phyloP scores from a whole-genome alignment of 1,140 invertebrate species.

The Drosophila pachea region DNA sequence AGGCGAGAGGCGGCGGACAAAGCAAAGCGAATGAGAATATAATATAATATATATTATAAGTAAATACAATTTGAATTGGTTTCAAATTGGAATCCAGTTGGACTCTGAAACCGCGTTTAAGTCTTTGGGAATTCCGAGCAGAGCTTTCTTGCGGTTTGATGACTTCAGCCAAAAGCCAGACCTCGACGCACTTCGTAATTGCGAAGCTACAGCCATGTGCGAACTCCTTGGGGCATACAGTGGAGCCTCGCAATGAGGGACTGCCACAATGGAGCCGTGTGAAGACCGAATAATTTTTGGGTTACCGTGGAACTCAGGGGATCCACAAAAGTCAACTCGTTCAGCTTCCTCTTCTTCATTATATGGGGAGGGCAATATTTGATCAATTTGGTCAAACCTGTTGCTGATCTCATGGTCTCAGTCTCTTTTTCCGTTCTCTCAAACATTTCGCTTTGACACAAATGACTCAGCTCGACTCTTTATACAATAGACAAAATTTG shows the following conservation, averaged over 20 bases:
- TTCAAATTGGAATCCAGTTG: background rate
- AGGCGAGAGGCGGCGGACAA: too few relatives aligned
- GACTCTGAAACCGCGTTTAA: background rate
- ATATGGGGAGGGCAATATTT: background rate
- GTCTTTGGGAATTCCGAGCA: background rate
- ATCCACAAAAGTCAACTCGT: background rate
- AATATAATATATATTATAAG: too few relatives aligned
- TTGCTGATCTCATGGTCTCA: constrained; percentile 51
- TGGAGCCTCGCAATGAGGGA: background rate
- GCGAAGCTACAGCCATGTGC: background rate
- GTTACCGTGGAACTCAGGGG: background rate
- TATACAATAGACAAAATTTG: constrained; percentile 54
- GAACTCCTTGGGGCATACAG: background rate
- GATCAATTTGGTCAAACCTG: constrained; percentile 32
- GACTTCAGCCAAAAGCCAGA: background rate
- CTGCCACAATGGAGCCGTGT: background rate
- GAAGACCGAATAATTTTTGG: background rate
- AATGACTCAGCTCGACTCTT: constrained; percentile 54
- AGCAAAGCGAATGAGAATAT: too few relatives aligned
- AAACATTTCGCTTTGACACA: constrained; percentile 39
- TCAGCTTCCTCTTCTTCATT: background rate
- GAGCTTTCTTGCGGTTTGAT: background rate
- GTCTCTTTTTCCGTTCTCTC: constrained; percentile 33
- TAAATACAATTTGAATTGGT: too few relatives aligned
- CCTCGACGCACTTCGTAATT: background rate